Conservation (phyloP, 1,140 invertebrate species). For the Papilio polyxenes region DNA sequence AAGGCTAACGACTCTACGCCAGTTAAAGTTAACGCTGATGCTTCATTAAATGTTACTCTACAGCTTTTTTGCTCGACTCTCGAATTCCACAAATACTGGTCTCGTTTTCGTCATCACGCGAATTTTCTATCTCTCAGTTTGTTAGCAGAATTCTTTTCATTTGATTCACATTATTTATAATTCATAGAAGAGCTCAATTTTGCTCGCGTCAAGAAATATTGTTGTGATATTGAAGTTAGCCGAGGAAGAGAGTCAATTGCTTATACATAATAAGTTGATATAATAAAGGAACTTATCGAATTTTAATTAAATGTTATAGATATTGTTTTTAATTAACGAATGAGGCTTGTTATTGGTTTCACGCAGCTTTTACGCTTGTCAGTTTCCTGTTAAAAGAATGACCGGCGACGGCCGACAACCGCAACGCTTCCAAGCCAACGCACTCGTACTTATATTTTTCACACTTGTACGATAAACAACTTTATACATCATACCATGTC, state of each 20-base stretch:
- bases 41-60: conserved; percentile 32
- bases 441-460: conserved; percentile 36
- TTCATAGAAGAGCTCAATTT: background rate
- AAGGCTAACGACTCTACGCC: conserved; percentile 56
- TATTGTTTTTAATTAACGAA: background rate
- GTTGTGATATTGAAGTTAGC: background rate
- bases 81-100: conserved; percentile 35
- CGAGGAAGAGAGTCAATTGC: background rate
- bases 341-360: conserved; percentile 22
- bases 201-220: background rate
- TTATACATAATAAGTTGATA: background rate
- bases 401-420: background rate
- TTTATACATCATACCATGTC: conserved; percentile 15
- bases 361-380: conserved; percentile 38
- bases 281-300: background rate
- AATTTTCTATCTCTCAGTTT: conserved; percentile 25
- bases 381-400: conserved; percentile 30
- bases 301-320: background rate
- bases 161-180: background rate
- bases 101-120: conserved; percentile 32
- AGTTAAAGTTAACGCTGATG: conserved; percentile 33
- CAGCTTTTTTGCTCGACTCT: conserved; percentile 34
- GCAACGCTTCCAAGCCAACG: conserved; percentile 36
- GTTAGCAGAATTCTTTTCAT: conserved; percentile 2
- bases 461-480: background rate